A percentile compares a stretch with the other conserved stretches of the same genome.
Evolutionary conservation across 2,113 vertebrate species (phyloP).

Genomic region (Ceuthmochares aereus): DNA sequence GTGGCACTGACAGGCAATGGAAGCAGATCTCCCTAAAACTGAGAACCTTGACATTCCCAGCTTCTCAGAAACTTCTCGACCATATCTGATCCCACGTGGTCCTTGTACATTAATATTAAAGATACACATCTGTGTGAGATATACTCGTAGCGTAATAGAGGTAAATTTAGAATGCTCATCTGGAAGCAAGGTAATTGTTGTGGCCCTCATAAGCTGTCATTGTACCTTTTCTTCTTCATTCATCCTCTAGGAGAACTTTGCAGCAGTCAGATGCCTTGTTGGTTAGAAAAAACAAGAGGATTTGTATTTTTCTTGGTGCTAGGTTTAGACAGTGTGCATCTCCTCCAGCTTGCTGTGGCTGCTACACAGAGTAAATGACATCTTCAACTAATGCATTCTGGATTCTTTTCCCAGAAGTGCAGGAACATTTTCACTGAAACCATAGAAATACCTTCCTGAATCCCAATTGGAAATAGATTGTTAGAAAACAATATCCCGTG

Average conservation of each 20-base stretch:
- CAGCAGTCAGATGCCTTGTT: neutral
- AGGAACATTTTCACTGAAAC: neutral
- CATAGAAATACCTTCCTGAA: neutral
- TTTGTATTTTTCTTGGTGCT: neutral
- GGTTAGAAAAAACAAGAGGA: neutral
- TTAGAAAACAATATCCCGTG: neutral
- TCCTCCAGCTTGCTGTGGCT: neutral
- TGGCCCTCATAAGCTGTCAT: neutral
- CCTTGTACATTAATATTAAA: neutral
- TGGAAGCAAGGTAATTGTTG: neutral
- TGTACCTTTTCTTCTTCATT: neutral
- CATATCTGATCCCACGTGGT: neutral
- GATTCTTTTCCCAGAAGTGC: neutral
- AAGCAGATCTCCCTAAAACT: neutral
- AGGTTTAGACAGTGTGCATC: neutral
- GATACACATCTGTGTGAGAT: neutral
- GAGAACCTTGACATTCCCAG: neutral
- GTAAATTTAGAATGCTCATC: neutral
- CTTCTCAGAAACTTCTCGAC: neutral
- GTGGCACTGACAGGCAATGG: neutral
- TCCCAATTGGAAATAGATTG: neutral
- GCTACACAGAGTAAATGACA: neutral
- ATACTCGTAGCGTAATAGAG: neutral
- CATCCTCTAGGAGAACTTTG: neutral
- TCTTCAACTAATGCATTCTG: neutral